Evolutionary conservation across 1,140 invertebrate genomes (phyloP).

Genomic region (Saccostrea cuccullata): DNA sequence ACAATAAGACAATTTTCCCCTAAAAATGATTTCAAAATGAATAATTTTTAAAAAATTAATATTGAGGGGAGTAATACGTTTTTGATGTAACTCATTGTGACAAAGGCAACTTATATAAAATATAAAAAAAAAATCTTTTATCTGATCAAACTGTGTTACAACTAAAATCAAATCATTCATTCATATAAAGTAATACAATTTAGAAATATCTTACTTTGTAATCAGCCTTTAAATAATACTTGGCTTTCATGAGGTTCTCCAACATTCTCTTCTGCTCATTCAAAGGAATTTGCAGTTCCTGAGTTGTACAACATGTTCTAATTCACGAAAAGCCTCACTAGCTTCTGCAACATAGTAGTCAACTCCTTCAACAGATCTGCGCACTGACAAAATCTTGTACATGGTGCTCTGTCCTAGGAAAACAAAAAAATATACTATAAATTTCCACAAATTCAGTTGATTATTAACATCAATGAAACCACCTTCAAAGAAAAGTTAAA

Average conservation of each 20-base stretch:
- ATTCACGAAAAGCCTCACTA: neutral
- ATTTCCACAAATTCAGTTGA: no score
- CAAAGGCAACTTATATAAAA: neutral
- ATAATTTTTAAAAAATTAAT: neutral
- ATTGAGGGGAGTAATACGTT: neutral
- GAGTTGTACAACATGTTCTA: constrained; percentile 12
- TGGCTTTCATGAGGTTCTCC: neutral
- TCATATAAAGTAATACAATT: neutral
- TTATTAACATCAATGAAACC: no score
- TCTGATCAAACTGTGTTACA: no score
- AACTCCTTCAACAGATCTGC: constrained; percentile 33
- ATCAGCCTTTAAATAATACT: neutral
- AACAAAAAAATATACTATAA: neutral
- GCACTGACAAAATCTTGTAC: constrained; percentile 21
- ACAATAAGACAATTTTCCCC: no score
- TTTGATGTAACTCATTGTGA: neutral
- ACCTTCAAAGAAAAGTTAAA: no score
- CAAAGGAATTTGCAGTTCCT: neutral
- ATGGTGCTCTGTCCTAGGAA: neutral
- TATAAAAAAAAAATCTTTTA: no score
- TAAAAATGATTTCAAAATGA: no score
- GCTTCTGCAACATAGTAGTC: constrained; percentile 40
- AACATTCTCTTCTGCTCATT: no score
- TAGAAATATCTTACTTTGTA: neutral
- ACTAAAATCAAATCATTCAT: neutral